Conservation (phyloP, 2,113 vertebrate genomes). For the Callipepla californica region DNA sequence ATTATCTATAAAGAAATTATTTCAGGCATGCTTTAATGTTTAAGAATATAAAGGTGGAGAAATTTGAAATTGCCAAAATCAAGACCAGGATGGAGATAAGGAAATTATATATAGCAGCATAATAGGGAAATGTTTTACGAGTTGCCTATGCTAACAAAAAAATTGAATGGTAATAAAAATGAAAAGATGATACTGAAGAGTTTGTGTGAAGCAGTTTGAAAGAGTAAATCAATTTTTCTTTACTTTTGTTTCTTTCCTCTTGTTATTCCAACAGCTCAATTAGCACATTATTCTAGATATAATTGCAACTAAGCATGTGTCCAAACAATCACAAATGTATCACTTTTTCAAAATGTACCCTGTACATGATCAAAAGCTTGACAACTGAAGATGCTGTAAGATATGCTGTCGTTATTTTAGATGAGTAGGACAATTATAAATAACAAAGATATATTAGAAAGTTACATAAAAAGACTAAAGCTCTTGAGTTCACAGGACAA, state of each 20-base stretch:
- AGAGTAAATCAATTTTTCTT: neutral
- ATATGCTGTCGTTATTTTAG: neutral
- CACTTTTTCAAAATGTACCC: neutral
- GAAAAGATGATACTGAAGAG: neutral
- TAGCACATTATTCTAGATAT: neutral
- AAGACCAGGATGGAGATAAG: neutral
- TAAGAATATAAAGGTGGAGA: neutral
- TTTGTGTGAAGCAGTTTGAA: neutral
- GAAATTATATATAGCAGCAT: neutral
- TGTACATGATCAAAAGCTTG: neutral
- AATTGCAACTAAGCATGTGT: neutral
- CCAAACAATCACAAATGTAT: neutral
- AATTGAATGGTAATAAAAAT: neutral
- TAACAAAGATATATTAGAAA: neutral
- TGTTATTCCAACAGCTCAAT: neutral
- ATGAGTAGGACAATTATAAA: neutral
- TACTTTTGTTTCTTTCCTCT: neutral
- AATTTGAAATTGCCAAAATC: neutral
- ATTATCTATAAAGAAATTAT: neutral
- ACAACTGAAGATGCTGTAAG: neutral
- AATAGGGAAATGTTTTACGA: neutral
- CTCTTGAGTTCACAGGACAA: neutral
- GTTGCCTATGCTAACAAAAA: neutral
- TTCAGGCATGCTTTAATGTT: neutral
- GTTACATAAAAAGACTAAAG: neutral